Evolutionary conservation across 2,888 invertebrate genomes (phyloP).

Genomic region (Matsumyia berberina): DNA sequence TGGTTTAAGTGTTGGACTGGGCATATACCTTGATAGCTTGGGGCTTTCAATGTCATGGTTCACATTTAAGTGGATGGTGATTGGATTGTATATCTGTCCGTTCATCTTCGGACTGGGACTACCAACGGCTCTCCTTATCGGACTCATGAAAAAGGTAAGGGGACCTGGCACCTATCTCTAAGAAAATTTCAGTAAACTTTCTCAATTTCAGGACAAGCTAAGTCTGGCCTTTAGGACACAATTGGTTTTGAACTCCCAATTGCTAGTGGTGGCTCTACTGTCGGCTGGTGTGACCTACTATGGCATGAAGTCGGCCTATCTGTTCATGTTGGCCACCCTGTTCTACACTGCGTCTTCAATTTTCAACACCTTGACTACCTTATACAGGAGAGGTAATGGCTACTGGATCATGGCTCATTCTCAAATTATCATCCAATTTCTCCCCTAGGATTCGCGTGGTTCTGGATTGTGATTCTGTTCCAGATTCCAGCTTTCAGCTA

Average conservation of each 20-base stretch:
- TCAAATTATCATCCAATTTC: not conserved
- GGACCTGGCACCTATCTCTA: not conserved
- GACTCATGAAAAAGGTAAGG: conserved; percentile 80
- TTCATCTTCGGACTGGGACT: conserved; percentile 80
- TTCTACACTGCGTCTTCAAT: conserved; percentile 80
- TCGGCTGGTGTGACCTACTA: conserved; percentile 79
- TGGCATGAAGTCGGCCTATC: conserved; percentile 80
- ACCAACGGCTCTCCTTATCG: conserved; percentile 79
- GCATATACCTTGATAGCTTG: conserved; percentile 82
- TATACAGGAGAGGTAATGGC: conserved; percentile 79
- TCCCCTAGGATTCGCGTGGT: conserved; percentile 77
- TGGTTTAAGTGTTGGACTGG: conserved; percentile 81
- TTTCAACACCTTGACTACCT: conserved; percentile 79
- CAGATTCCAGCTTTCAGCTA: conserved; percentile 84
- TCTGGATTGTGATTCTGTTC: conserved; percentile 80
- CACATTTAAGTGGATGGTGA: conserved; percentile 85
- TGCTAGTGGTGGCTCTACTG: conserved; percentile 79
- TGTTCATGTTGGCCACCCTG: conserved; percentile 80
- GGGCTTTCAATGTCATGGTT: conserved; percentile 86
- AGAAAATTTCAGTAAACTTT: not conserved
- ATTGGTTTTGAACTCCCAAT: conserved; percentile 81
- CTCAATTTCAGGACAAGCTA: conserved; percentile 78
- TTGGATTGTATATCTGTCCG: conserved; percentile 82
- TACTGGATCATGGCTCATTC: too few relatives aligned
- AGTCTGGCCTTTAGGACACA: conserved; percentile 80